Evolutionary conservation across 1,140 invertebrate genomes (phyloP), one percentile per base, ranked within the genome.

Genomic region (Meloidogyne floridensis): DNA sequence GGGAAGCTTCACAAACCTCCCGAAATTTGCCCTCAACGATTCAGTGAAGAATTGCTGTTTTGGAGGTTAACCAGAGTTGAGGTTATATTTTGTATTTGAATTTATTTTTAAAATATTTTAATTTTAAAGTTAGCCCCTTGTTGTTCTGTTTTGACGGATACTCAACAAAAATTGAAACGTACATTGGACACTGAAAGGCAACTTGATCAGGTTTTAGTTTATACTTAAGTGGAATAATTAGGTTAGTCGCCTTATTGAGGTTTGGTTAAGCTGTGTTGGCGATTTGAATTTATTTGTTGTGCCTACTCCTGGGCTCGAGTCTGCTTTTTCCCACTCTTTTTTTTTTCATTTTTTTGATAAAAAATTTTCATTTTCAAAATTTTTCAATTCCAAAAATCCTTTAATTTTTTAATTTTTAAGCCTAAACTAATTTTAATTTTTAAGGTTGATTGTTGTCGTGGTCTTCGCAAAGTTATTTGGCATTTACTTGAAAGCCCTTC

Each of bases 1-100:
- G 91, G 91, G 47, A 91, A 91, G 80, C 87, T 92, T 11, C 91
- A 92, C 82, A 91, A 91, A 65, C 91, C 91, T 2, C 82, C 90
- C 59, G 90, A 91, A 82, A 87, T 91, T 42, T 92, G 91, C 80
- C 89, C 90, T 9, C 90, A 91, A 11, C 89, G 91, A 32, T 91
- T 91, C 20, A 91, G 90, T 81, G 86, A 91, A 43, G 91, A 92
- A 82, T 82, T 92, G 20, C 88, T 91, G 56, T 92, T 90, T 81
- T 92, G 91, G 91, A 87, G 90, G 73, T 89, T 92, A 9, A 84
- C 89, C 77, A 86, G 91, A 80, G 85, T 87, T 43, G 84, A 88
- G 76, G 90, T 91, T 43, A 71, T 20, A 20, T 2, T 4, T 18
- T 75, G 70, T 13, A 70, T 54, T 72, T 32, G 6, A 43, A 6